Evolutionary conservation across 2,797 vertebrate species (phyloP).

Genomic region (Aplochiton taeniatus): DNA sequence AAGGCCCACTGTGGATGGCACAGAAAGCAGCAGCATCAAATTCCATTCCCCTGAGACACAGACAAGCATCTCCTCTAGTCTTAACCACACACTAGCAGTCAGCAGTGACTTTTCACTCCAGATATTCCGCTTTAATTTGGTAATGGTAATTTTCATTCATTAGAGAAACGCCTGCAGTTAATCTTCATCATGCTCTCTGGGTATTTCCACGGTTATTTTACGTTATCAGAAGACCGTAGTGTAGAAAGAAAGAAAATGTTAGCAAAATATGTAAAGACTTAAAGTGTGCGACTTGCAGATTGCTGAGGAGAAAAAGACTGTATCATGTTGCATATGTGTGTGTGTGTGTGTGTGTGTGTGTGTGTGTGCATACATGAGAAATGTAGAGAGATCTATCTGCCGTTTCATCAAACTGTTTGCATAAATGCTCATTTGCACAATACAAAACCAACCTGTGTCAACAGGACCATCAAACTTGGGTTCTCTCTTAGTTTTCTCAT

Average conservation of each 20-base stretch:
- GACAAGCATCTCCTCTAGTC: slow-evolving; percentile 49
- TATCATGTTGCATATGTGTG: not conserved
- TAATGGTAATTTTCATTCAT: slow-evolving; percentile 73
- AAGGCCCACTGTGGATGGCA: slow-evolving; percentile 28
- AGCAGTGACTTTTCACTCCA: slow-evolving; percentile 51
- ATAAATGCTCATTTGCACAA: too few species aligned
- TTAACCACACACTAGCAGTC: slow-evolving; percentile 58
- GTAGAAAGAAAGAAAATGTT: slow-evolving; percentile 26
- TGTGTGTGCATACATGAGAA: too few species aligned
- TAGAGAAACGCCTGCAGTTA: slow-evolving; percentile 70
- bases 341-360: not conserved
- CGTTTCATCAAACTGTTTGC: too few species aligned
- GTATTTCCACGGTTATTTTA: slow-evolving; percentile 57
- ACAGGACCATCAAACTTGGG: too few species aligned
- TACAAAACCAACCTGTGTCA: too few species aligned
- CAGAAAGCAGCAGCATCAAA: slow-evolving; percentile 14
- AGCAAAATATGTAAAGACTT: not conserved
- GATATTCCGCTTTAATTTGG: slow-evolving; percentile 68
- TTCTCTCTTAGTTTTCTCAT: too few species aligned
- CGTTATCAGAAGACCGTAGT: slow-evolving; percentile 53
- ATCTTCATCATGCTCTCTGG: slow-evolving; percentile 69
- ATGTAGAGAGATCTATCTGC: too few species aligned
- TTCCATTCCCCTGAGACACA: slow-evolving; percentile 32
- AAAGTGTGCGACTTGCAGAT: not conserved
- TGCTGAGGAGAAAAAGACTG: too few species aligned